phyloP scores from a whole-genome alignment of 2,797 vertebrate genomes.

The Schizothorax lantsangensis region DNA sequence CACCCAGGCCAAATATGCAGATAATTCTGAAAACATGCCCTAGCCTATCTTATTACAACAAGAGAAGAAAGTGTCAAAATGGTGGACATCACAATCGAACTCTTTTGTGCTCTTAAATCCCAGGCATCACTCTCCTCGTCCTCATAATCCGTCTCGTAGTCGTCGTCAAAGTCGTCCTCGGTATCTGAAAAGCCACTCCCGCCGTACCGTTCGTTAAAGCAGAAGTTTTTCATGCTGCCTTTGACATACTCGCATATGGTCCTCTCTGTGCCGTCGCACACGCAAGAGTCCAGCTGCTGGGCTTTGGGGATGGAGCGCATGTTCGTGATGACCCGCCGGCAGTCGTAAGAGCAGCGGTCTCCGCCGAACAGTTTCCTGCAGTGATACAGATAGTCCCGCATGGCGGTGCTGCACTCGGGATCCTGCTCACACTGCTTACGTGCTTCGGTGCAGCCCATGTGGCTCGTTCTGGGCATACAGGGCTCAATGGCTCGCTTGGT shows the following conservation, averaged over 20 bases:
- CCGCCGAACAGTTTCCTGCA: conserved; percentile 95
- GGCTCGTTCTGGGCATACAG: conserved; percentile 88
- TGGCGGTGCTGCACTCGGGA: conserved; percentile 84
- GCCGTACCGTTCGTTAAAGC: conserved; percentile 83
- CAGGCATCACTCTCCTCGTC: conserved; percentile 56
- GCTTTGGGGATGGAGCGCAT: conserved; percentile 93
- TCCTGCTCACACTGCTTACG: conserved; percentile 89
- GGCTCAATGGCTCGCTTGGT: conserved; percentile 95
- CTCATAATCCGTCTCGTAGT: conserved; percentile 73
- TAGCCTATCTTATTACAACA: conserved; percentile 41
- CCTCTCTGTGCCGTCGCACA: conserved; percentile 92
- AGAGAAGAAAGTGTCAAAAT: conserved; percentile 69
- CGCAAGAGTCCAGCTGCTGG: conserved; percentile 90
- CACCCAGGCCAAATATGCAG: neutral
- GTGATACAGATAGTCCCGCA: conserved; percentile 87
- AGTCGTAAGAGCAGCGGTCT: conserved; percentile 88
- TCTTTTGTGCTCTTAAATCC: conserved; percentile 49
- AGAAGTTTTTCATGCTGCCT: conserved; percentile 90
- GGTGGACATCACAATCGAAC: conserved; percentile 71
- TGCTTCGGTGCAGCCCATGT: conserved; percentile 92
- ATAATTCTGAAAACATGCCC: conserved; percentile 55
- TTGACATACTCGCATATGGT: conserved; percentile 95
- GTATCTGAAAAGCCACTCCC: conserved; percentile 80
- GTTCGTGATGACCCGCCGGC: conserved; percentile 87
- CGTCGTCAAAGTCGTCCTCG: conserved; percentile 65